phyloP scores from a whole-genome alignment of 1,140 invertebrate species.

The Neotoxoptera formosana region DNA sequence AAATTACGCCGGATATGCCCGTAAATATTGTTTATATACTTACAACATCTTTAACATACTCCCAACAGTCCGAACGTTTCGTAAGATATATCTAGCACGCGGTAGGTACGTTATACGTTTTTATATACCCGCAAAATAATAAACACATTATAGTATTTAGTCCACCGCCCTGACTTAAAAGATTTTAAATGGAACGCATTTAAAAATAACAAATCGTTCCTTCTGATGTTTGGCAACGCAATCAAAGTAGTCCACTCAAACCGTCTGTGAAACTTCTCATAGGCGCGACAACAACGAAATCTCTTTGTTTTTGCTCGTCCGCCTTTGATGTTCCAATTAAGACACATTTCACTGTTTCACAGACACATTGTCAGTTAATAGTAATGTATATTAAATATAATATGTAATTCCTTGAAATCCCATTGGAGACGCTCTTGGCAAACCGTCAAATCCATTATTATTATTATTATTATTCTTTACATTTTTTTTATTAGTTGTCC shows the following conservation, averaged over 20 bases:
- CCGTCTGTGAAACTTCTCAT: conserved; percentile 47
- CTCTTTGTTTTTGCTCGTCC: conserved; percentile 32
- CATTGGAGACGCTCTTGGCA: conserved; percentile 22
- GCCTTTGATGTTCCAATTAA: conserved; percentile 57
- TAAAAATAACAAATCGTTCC: conserved; percentile 54
- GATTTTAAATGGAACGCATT: conserved; percentile 44
- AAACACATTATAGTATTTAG: not conserved
- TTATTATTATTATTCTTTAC: not conserved
- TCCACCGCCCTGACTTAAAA: not conserved
- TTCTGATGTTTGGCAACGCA: conserved; percentile 55
- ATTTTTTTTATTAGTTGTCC: not conserved
- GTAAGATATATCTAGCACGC: not conserved
- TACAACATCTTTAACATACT: not conserved
- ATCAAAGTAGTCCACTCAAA: conserved; percentile 37
- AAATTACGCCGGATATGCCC: not conserved
- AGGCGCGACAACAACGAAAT: not conserved
- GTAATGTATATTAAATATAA: conserved; percentile 7
- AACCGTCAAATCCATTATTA: conserved; percentile 31
- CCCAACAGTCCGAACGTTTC: not conserved
- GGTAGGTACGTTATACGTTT: not conserved
- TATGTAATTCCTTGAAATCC: conserved; percentile 19
- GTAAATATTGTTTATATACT: not conserved
- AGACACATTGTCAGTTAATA: conserved; percentile 52
- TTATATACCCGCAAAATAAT: not conserved
- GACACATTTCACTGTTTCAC: conserved; percentile 49